These are phyloP conservation scores for Ammospiza caudacuta DNA, from an alignment of 2,113 vertebrate genomes.

Conservation along the genomic window DNA sequence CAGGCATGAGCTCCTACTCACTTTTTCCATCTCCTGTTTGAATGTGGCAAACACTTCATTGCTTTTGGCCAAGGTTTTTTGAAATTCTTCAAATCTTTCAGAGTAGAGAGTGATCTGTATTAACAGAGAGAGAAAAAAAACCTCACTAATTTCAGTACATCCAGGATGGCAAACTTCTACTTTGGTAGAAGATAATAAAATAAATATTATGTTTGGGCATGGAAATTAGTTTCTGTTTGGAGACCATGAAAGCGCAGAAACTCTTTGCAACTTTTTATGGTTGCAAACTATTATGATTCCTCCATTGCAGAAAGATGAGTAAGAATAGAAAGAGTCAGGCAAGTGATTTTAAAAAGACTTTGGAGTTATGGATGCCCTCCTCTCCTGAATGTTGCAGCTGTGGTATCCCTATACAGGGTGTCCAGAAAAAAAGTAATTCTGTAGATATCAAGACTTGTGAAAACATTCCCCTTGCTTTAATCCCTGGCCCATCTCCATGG, in stretches of 20 bases:
- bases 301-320: not conserved
- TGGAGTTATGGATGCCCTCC: not conserved
- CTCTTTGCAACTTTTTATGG: not conserved
- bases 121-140: not conserved
- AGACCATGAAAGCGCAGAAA: not conserved
- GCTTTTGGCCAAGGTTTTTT: conserved; percentile 92
- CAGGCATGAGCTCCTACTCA: conserved; percentile 65
- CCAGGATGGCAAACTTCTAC: not conserved
- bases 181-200: not conserved
- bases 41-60: conserved; percentile 93
- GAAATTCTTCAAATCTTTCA: conserved; percentile 97
- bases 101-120: conserved; percentile 90
- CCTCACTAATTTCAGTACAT: not conserved
- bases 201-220: not conserved
- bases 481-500: not conserved
- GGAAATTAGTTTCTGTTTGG: not conserved
- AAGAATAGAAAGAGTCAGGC: not conserved
- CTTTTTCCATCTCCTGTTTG: conserved; percentile 97
- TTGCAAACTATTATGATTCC: not conserved
- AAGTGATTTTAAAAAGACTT: not conserved
- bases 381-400: not conserved
- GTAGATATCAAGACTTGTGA: not conserved
- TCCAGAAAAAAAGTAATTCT: not conserved
- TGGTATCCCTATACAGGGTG: not conserved
- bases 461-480: not conserved